Evolutionary conservation across 2,113 vertebrate genomes (phyloP).

Genomic region (Brachypodius melanocephalos): DNA sequence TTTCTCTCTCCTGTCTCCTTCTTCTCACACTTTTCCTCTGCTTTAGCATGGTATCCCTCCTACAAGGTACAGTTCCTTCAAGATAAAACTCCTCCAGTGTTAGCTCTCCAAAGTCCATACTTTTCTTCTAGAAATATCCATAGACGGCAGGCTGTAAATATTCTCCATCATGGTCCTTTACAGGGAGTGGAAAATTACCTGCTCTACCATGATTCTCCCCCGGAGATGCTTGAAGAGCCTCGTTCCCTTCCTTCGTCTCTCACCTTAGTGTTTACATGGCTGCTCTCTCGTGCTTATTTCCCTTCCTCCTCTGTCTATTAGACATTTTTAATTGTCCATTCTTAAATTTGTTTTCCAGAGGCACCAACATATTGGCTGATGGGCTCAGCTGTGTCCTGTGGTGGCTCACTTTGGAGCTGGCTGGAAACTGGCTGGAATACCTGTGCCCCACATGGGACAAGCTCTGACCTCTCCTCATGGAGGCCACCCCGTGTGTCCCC

Average conservation of each 20-base stretch:
- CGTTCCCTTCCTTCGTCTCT: background rate
- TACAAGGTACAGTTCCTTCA: background rate
- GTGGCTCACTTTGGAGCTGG: background rate
- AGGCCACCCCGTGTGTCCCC: accelerated
- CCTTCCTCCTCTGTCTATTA: accelerated
- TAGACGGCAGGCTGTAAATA: background rate
- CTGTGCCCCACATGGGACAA: background rate
- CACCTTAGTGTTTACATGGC: background rate
- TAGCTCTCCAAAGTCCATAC: background rate
- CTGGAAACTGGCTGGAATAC: background rate
- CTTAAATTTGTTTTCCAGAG: background rate
- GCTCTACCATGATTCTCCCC: background rate
- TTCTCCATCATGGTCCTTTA: background rate
- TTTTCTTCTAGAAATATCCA: background rate
- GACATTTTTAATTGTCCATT: background rate
- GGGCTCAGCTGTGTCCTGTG: background rate
- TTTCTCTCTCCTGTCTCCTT: background rate
- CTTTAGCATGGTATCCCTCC: background rate
- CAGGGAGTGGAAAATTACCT: background rate
- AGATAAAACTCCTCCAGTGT: background rate
- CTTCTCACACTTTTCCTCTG: background rate
- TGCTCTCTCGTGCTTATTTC: background rate
- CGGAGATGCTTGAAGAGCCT: accelerated
- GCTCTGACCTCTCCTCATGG: background rate
- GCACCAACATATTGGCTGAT: too few relatives aligned